These are phyloP conservation scores for Diachasma alloeum DNA, from an alignment of 1,140 invertebrate genomes.

Conservation along the genomic window DNA sequence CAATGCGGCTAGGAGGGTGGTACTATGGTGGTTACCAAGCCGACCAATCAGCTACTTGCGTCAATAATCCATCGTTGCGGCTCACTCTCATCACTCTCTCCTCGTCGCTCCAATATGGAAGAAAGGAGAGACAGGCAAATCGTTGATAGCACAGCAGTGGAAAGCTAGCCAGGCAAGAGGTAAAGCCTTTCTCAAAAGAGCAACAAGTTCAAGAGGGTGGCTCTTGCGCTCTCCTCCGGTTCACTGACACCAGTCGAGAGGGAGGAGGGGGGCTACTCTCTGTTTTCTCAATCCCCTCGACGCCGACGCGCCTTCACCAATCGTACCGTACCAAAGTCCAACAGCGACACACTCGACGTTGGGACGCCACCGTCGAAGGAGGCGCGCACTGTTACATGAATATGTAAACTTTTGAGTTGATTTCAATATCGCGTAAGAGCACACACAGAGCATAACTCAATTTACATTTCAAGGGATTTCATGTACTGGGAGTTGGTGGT, in stretches of 20 bases:
- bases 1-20: slow-evolving; percentile 37
- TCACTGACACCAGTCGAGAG: slow-evolving; percentile 57
- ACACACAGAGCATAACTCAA: slow-evolving; percentile 3
- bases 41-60: slow-evolving; percentile 32
- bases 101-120: not conserved
- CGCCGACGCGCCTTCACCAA: slow-evolving; percentile 34
- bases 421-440: not conserved
- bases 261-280: not conserved
- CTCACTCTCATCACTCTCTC: not conserved
- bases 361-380: slow-evolving; percentile 62
- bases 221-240: slow-evolving; percentile 38
- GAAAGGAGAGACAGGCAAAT: not conserved
- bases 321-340: slow-evolving; percentile 25
- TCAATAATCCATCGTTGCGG: not conserved
- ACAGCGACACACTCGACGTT: slow-evolving; percentile 56
- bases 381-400: slow-evolving; percentile 50
- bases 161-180: not conserved
- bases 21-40: not conserved
- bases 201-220: slow-evolving; percentile 10
- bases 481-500: not conserved
- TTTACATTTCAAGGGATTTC: slow-evolving; percentile 23
- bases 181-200: not conserved
- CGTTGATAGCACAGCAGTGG: not conserved
- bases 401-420: slow-evolving; percentile 46
- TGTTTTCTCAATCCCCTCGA: slow-evolving; percentile 26